Evolutionary conservation across 2,113 vertebrate genomes (phyloP), one percentile per base, ranked within the genome.

Genomic region (Centropristis striata): DNA sequence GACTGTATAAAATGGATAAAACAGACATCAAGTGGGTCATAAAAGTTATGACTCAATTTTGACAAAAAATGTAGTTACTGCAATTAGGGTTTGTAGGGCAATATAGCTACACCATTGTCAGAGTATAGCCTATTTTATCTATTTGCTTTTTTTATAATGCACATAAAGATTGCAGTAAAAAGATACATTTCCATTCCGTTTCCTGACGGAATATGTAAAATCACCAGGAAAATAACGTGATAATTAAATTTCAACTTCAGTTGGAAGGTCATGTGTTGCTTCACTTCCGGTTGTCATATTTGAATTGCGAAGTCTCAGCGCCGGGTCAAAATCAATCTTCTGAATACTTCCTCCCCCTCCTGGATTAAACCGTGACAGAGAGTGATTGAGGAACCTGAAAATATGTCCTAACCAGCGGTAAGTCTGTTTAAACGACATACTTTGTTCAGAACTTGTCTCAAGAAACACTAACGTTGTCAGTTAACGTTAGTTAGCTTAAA

Each of bases 231-330:
- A n/a, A n/a, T n/a, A n/a, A n/a, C n/a, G n/a, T n/a, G 18, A 15
- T 16, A 66, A 66, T 32, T 15, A 49, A 8, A 21, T 50, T 8
- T 37, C 0, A 13, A 7, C n/a, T n/a, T n/a, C n/a, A n/a, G n/a
- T n/a, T n/a, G n/a, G n/a, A n/a, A n/a, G n/a, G n/a, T n/a, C n/a
- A 25, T 2, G 12, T 2, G 1, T 2, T 11, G 3, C 2, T 18
- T 47, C 70, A 39, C n/a, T 50, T 50, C 70, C 55, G 21, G 55
- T 50, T 47, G 1, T 32, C 37, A 9, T 15, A 14, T 44, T n/a
- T 21, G 13, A 47, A 18, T 58, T 13, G 5, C 42, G 8, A 1
- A n/a, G n/a, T n/a, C n/a, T n/a, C n/a, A n/a, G n/a, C n/a, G n/a
- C n/a, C n/a, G n/a, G n/a, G n/a, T n/a, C n/a, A n/a, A n/a, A n/a